A percentile compares a stretch with the other conserved stretches of the same genome.
These are phyloP conservation scores for Anabas testudineus DNA, from an alignment of 2,797 vertebrate genomes.

Conservation along the genomic window DNA sequence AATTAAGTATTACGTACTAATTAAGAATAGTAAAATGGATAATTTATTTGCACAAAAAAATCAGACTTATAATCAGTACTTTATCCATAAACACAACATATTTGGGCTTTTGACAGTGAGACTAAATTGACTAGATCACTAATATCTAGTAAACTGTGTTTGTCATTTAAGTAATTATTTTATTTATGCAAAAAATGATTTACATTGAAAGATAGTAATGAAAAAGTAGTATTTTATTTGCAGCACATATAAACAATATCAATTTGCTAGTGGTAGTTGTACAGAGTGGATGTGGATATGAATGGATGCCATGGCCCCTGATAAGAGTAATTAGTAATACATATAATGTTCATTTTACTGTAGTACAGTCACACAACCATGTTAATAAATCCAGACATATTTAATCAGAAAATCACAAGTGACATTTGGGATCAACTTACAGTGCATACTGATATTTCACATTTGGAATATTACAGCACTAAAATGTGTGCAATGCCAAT, in stretches of 20 bases:
- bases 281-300: not conserved
- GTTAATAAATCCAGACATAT: too few species aligned
- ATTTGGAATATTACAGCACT: not conserved
- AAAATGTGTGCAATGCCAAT: not conserved
- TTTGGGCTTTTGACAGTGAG: not conserved
- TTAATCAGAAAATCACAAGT: not conserved
- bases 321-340: not conserved
- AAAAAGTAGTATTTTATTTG: not conserved
- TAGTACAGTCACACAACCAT: too few species aligned
- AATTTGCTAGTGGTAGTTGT: not conserved
- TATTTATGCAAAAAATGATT: not conserved
- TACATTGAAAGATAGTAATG: not conserved
- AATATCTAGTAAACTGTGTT: not conserved
- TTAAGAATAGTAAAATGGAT: too few species aligned
- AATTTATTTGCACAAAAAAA: too few species aligned
- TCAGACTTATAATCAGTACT: not conserved
- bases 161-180: not conserved
- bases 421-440: not conserved
- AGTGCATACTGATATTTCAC: not conserved
- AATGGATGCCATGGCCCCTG: not conserved
- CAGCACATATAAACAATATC: not conserved
- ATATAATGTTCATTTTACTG: not conserved
- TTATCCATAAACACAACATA: not conserved
- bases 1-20: too few species aligned
- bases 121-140: not conserved